These are phyloP conservation scores for Aselliscus stoliczkanus DNA, from an alignment of 2,797 vertebrate genomes.

Conservation along the genomic window DNA sequence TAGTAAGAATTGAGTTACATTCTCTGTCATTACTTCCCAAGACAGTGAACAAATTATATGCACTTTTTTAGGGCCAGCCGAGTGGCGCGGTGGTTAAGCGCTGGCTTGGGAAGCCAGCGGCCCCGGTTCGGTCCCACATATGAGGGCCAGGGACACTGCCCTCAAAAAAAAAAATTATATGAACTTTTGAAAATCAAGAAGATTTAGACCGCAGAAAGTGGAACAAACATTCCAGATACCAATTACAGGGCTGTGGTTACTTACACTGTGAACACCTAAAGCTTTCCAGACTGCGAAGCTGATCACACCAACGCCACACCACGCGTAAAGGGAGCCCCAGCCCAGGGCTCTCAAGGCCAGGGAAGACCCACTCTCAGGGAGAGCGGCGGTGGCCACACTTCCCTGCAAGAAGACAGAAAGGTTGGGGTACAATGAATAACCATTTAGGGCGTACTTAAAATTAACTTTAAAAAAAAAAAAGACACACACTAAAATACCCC, in stretches of 20 bases:
- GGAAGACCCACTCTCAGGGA: constrained; percentile 89
- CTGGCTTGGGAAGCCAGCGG: too few species aligned
- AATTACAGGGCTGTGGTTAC: constrained; percentile 65
- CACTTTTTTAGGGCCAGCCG: too few species aligned
- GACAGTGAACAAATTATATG: background rate
- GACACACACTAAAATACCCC: background rate
- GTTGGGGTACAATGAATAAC: background rate
- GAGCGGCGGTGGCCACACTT: constrained; percentile 80
- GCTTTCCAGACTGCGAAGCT: constrained; percentile 89
- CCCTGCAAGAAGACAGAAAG: constrained; percentile 82
- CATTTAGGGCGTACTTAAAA: background rate
- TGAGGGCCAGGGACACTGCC: too few species aligned
- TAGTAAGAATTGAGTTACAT: background rate
- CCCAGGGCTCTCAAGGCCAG: constrained; percentile 92
- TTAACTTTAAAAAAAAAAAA: background rate
- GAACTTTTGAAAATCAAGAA: background rate
- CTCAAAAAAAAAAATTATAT: too few species aligned
- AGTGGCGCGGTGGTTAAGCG: too few species aligned
- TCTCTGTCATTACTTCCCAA: background rate
- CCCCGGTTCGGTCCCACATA: too few species aligned
- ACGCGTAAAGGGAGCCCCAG: constrained; percentile 92
- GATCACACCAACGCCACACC: constrained; percentile 92
- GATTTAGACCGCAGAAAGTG: background rate
- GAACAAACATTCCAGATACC: background rate
- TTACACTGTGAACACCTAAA: constrained; percentile 90